Evolutionary conservation across 2,797 vertebrate species (phyloP).

Genomic region (Tenualosa ilisha): DNA sequence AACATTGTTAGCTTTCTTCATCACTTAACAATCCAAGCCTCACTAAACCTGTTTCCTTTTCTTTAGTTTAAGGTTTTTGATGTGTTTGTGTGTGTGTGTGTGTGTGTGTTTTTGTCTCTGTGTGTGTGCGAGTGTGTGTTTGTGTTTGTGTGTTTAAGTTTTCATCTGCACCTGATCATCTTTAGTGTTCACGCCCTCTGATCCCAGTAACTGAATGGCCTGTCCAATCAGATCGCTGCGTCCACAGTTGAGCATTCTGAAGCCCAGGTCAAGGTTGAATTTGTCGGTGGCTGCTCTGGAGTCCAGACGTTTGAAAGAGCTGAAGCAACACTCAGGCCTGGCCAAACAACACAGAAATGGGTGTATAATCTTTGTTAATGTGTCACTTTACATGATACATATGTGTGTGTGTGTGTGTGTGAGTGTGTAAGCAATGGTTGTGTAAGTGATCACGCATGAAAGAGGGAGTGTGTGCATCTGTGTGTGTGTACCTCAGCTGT

Average conservation of each 20-base stretch:
- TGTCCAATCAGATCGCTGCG: conserved; percentile 86
- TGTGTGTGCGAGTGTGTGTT: not conserved
- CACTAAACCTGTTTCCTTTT: not conserved
- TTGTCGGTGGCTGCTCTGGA: conserved; percentile 82
- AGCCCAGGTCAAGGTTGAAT: conserved; percentile 89
- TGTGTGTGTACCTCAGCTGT: conserved; percentile 80
- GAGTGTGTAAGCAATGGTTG: not conserved
- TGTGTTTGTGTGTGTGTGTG: not conserved
- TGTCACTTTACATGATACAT: not conserved
- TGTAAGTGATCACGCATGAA: not conserved
- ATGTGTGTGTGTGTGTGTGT: not conserved
- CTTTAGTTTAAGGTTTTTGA: not conserved
- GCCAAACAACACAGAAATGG: not conserved
- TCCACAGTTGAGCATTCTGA: conserved; percentile 90
- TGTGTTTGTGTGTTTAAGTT: not conserved
- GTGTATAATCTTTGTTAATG: not conserved
- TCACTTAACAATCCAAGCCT: not conserved
- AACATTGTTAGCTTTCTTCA: not conserved
- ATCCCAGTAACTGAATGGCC: conserved; percentile 82
- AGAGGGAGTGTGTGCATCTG: not conserved
- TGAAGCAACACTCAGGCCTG: conserved; percentile 87
- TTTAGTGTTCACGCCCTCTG: conserved; percentile 82
- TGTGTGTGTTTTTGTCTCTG: not conserved
- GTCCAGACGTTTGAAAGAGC: conserved; percentile 84
- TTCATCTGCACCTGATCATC: conserved; percentile 83